A percentile compares a stretch with the other conserved stretches of the same genome.
Conservation (phyloP, 2,797 vertebrate genomes). For the Eurystomus glaucurus region DNA sequence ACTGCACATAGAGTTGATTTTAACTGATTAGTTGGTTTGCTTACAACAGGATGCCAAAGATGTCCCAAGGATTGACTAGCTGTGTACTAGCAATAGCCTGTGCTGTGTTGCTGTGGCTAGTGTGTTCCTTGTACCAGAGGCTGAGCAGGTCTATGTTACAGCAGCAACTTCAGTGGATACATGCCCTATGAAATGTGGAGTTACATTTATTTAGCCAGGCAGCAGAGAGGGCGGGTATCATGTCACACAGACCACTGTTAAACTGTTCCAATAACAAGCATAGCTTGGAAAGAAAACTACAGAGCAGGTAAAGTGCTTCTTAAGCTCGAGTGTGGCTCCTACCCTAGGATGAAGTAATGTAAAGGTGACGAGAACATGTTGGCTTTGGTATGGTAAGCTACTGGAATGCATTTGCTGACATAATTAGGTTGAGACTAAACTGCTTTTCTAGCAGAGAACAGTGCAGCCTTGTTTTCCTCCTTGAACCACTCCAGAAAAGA, state of each 20-base stretch:
- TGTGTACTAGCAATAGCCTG: not conserved
- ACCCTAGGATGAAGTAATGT: rapidly evolving
- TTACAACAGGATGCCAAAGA: not conserved
- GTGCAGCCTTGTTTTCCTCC: not conserved
- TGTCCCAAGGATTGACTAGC: not conserved
- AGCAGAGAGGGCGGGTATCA: not conserved
- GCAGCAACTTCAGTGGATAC: not conserved
- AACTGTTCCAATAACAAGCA: not conserved
- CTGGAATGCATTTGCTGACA: not conserved
- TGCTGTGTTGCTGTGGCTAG: no score
- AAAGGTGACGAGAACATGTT: not conserved
- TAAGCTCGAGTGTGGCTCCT: not conserved
- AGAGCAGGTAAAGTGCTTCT: not conserved
- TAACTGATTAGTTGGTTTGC: not conserved
- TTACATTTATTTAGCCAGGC: not conserved
- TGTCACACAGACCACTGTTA: rapidly evolving
- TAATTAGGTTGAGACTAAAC: not conserved
- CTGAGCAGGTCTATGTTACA: not conserved
- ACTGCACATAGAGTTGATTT: not conserved
- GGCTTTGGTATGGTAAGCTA: not conserved
- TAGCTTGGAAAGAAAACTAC: not conserved
- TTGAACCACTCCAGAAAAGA: not conserved
- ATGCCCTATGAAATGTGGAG: not conserved
- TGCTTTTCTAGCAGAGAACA: not conserved
- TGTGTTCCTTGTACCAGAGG: not conserved